Base-by-base conservation (phyloP, 2,797 vertebrate species). In the Merluccius polli region DNA sequence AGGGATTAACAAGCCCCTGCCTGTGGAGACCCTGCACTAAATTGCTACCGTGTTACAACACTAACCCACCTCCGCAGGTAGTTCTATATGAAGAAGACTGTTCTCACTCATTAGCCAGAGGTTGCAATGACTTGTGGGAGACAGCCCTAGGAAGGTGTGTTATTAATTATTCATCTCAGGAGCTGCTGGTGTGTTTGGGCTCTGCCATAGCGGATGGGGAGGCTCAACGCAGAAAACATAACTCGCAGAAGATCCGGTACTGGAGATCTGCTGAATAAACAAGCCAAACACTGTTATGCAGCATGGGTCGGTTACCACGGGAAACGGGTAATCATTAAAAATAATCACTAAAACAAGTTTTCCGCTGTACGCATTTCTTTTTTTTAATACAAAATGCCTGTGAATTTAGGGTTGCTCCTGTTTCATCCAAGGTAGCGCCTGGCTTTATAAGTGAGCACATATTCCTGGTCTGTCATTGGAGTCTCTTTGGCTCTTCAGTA, bases 81-180 rank as follows among this genome's bases (percentile, higher is more conserved):
- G 80, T 85, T 68, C 15, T 68, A 30, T 68, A 90, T 88, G 78
- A 84, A 31, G 78, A 83, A 87, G 87, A 83, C 82, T 89, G 87
- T 77, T 91, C 84, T 92, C 90, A 93, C 91, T 93, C 93, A 94
- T 94, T 93, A 94, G 90, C 81, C 79, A 88, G 90, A 90, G 90
- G 90, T 92, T 91, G 85, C 81, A 84, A 84, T 83, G 78, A 92
- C 88, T 91, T 85, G 86, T 73, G 88, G 88, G 83, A 83, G 82
- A 89, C n/a, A 80, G 88, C 82, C 84, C 82, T 77, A 83, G 77
- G 89, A 91, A 94, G 91, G 92, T 93, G 89, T 76, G 77, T 78
- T 90, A 91, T 93, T 91, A 91, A 94, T 94, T 92, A 94, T 94
- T 94, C 91, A 93, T 92, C 89, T 90, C 82, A 76, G 89, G 84